phyloP scores from a whole-genome alignment of 2,888 invertebrate species.

The Dicycla oo region DNA sequence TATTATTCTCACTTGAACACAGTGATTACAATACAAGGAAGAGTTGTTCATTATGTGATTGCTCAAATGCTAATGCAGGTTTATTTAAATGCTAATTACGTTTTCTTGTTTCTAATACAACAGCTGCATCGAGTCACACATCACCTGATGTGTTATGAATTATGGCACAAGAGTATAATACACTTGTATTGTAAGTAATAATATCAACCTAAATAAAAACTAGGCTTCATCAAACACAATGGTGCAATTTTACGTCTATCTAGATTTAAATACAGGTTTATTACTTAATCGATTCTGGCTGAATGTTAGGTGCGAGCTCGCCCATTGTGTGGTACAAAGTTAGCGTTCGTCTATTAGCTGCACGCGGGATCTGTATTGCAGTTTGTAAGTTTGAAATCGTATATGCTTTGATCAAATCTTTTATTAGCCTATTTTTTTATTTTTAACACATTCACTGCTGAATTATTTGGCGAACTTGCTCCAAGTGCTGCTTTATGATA shows the following conservation, averaged over 20 bases:
- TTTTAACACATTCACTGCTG: too few relatives aligned
- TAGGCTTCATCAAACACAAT: constrained; percentile 75
- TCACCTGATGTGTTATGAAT: constrained; percentile 37
- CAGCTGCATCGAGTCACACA: constrained; percentile 22
- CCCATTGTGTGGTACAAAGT: constrained; percentile 62
- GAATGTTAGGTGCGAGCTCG: constrained; percentile 59
- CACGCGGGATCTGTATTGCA: constrained; percentile 22
- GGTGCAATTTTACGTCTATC: constrained; percentile 78
- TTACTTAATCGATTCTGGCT: constrained; percentile 74
- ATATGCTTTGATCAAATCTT: constrained; percentile 21
- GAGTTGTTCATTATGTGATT: background rate
- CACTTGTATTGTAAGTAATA: constrained; percentile 57
- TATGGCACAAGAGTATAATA: constrained; percentile 37
- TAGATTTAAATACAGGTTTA: constrained; percentile 78
- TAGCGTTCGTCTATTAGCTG: constrained; percentile 50
- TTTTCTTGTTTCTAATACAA: constrained; percentile 25
- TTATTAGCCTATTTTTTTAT: background rate
- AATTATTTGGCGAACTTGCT: too few relatives aligned
- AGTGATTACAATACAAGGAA: background rate
- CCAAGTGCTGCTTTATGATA: too few relatives aligned
- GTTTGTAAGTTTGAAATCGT: constrained; percentile 24
- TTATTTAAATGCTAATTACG: constrained; percentile 32
- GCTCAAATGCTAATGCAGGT: constrained; percentile 19
- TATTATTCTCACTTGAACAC: background rate
- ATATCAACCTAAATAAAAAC: constrained; percentile 75